These are phyloP conservation scores for Phoeniculus purpureus DNA, from an alignment of 2,797 vertebrate genomes.

Conservation along the genomic window DNA sequence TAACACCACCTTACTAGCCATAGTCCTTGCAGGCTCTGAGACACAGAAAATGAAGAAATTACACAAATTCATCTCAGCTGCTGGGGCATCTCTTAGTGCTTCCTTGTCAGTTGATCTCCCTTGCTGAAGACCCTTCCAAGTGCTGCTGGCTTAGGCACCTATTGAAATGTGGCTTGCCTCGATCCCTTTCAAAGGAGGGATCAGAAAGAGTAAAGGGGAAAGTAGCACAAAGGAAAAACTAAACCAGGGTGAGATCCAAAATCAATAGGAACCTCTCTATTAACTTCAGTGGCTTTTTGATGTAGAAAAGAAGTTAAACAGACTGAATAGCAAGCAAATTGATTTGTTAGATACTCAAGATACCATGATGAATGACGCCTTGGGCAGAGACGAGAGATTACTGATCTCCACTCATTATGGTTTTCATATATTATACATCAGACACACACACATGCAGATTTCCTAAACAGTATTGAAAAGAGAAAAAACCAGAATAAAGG, in stretches of 20 bases:
- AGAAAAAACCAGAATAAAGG: background rate
- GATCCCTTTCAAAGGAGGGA: background rate
- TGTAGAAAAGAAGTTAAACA: background rate
- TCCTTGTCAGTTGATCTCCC: background rate
- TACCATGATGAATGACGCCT: background rate
- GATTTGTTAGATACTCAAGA: constrained; percentile 18
- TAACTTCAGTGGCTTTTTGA: background rate
- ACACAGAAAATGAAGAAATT: background rate
- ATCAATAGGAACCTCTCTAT: background rate
- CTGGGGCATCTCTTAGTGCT: background rate
- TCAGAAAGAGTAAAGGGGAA: background rate
- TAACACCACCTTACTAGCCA: fast-evolving
- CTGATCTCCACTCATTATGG: background rate
- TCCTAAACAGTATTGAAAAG: background rate
- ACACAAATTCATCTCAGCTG: background rate
- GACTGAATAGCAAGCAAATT: constrained; percentile 21
- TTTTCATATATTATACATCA: constrained; percentile 11
- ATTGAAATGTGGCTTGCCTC: background rate
- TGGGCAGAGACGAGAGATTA: background rate
- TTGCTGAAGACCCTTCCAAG: background rate
- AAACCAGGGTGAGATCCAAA: background rate
- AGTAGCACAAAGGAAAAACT: background rate
- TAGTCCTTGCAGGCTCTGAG: background rate
- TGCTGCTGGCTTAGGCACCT: background rate
- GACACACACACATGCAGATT: background rate